These are phyloP conservation scores for Aurelia coerulea DNA, from an alignment of 30 jellyfish, hydroid and myxozoan genomes.

Conservation along the genomic window DNA sequence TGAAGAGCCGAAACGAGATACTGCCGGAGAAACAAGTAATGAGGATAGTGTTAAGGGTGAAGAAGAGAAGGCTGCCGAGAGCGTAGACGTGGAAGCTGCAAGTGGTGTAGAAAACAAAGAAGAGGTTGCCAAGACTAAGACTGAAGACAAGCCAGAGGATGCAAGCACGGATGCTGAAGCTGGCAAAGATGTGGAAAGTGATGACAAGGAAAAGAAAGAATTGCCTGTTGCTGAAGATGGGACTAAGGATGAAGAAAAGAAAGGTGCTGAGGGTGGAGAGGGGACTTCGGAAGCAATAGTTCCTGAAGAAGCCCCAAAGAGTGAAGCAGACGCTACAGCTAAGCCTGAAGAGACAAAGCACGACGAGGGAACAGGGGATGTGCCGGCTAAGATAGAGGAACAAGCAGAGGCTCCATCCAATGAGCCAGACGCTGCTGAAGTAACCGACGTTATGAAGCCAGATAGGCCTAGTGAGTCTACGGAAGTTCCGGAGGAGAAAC, in stretches of 20 bases:
- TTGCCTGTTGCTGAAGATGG: constrained; percentile 1
- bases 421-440: no score
- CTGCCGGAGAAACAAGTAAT: neutral
- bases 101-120: neutral
- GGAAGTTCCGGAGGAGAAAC: no score
- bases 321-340: no score
- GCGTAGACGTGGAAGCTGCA: neutral
- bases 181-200: no score
- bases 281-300: neutral
- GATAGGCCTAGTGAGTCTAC: no score
- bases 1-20: neutral
- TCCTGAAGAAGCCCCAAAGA: no score
- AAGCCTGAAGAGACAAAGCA: no score
- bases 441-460: no score
- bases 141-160: constrained; percentile 6
- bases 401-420: neutral
- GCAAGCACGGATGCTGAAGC: neutral
- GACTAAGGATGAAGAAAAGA: constrained; percentile 17
- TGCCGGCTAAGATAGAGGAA: constrained; percentile 9
- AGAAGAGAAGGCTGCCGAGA: neutral
- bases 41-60: neutral
- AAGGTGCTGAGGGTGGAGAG: constrained; percentile 1
- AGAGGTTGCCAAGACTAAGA: constrained; percentile 8
- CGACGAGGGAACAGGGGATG: no score
- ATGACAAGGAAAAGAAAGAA: neutral